phyloP scores from a whole-genome alignment of 2,797 vertebrate genomes.

The Molossus molossus region DNA sequence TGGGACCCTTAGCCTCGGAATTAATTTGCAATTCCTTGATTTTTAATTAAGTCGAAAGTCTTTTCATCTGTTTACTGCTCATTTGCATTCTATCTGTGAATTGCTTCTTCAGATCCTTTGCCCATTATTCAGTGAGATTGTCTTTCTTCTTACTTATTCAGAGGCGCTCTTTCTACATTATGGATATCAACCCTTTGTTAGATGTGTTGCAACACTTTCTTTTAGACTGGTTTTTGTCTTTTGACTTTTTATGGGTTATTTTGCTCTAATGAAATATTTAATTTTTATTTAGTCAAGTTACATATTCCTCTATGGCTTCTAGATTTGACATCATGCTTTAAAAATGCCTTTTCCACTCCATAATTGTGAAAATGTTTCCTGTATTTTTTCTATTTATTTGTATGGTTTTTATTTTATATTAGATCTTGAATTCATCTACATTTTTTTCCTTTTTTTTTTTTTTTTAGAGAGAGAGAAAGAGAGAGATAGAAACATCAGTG shows the following conservation, averaged over 20 bases:
- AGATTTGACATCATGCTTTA: slow-evolving; percentile 17
- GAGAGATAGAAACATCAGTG: too few relatives aligned
- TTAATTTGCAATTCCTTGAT: slow-evolving; percentile 32
- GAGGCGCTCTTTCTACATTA: slow-evolving; percentile 34
- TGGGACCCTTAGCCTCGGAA: neutral
- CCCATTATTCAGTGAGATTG: slow-evolving; percentile 27
- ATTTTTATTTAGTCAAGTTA: slow-evolving; percentile 26
- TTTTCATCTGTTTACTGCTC: neutral
- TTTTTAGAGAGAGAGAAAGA: too few relatives aligned
- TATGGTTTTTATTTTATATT: slow-evolving; percentile 38
- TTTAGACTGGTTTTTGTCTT: neutral
- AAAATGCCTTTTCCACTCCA: slow-evolving; percentile 17
- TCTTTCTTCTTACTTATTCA: slow-evolving; percentile 43
- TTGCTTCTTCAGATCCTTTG: slow-evolving; percentile 18
- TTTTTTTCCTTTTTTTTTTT: neutral
- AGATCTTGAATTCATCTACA: neutral
- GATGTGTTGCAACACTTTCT: neutral
- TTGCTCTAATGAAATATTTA: slow-evolving; percentile 41
- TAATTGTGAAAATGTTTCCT: slow-evolving; percentile 22
- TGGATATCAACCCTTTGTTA: neutral
- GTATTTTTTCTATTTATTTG: slow-evolving; percentile 52
- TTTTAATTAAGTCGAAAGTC: slow-evolving; percentile 25
- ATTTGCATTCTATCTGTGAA: slow-evolving; percentile 37
- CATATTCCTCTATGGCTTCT: neutral
- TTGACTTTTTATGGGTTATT: slow-evolving; percentile 28